phyloP scores from a whole-genome alignment of 2,888 invertebrate species.

The Molorchus minor region DNA sequence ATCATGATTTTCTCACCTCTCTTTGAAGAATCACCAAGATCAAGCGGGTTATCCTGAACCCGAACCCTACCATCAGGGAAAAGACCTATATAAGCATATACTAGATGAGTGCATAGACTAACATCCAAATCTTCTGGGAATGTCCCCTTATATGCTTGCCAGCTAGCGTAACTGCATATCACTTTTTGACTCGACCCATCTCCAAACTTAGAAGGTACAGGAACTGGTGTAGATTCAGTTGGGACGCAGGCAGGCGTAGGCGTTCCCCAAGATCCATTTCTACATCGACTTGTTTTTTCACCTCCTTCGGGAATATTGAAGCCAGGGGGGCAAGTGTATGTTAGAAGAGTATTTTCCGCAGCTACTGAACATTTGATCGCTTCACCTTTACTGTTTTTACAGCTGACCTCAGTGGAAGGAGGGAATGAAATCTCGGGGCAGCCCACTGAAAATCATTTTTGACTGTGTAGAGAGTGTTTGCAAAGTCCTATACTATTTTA shows the following conservation, averaged over 20 bases:
- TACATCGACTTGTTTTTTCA: neutral
- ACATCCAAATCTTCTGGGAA: constrained; percentile 45
- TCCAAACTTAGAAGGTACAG: no score
- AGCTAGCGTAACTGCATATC: constrained; percentile 49
- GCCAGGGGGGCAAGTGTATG: constrained; percentile 22
- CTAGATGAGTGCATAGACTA: constrained; percentile 45
- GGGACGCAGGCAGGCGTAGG: neutral
- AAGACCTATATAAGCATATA: constrained; percentile 46
- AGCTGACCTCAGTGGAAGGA: constrained; percentile 8
- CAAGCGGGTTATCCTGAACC: constrained; percentile 39
- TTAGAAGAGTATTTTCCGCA: constrained; percentile 20
- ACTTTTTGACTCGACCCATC: constrained; percentile 33
- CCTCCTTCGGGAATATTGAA: constrained; percentile 22
- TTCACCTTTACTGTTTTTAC: constrained; percentile 18
- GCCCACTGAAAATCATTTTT: no score
- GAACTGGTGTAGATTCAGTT: neutral
- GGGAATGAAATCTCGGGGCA: constrained; percentile 28
- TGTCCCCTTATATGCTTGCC: constrained; percentile 39
- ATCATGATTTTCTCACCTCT: no score
- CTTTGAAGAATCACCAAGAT: constrained; percentile 32
- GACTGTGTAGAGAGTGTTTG: no score
- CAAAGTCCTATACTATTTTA: no score
- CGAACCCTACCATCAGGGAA: constrained; percentile 45
- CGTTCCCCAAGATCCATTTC: neutral
- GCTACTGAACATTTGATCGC: constrained; percentile 25